Base-by-base conservation (phyloP, 2,797 vertebrate species). In the Sebastes steindachneri region DNA sequence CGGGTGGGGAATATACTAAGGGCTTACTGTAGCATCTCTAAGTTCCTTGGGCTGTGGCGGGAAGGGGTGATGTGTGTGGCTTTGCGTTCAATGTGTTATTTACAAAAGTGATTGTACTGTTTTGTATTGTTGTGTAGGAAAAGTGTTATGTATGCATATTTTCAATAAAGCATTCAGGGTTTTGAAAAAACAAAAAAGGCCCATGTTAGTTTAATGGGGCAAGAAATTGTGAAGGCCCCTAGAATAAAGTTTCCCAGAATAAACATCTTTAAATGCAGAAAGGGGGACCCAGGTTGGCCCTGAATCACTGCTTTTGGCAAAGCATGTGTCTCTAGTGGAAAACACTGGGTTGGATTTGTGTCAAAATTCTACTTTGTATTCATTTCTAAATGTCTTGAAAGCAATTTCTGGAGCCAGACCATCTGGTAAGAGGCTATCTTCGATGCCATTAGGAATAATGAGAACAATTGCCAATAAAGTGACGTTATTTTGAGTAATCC, bases 151-250 rank as follows among this genome's bases (percentile, higher is more conserved):
- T 96, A 96, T 95, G 94, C 95, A 96, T 96, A 96, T 96, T 96
- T 96, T 97, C 93, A 97, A 96, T 97, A 97, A 97, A 97, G 94
- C 91, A 96, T 96, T 96, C 96, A 96, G 95, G 95, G 94, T 96
- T 96, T 96, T 91, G 91, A 90, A 89, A 94, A 91, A 78, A 35
- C 33, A 33, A 19, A 48, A 82, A 80, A 41, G 73, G 86, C 83
- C 85, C 75, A 70, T 87, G 76, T 70, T 72, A 73, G 77, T 93
- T 89, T 92, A 76, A 88, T 84, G 83, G 88, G 87, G 63, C 84
- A 73, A 54, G 66, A 88, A 62, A 82, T 68, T 77, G 65, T 37
- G 51, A 73, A 58, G 23, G 54, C 75, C 68, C 65, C 33, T 23
- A 68, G 57, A 62, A 28, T 28, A 64, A 82, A 66, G 37, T 54